Conservation (phyloP, 2,888 invertebrate species). For the Campoletis raptor region DNA sequence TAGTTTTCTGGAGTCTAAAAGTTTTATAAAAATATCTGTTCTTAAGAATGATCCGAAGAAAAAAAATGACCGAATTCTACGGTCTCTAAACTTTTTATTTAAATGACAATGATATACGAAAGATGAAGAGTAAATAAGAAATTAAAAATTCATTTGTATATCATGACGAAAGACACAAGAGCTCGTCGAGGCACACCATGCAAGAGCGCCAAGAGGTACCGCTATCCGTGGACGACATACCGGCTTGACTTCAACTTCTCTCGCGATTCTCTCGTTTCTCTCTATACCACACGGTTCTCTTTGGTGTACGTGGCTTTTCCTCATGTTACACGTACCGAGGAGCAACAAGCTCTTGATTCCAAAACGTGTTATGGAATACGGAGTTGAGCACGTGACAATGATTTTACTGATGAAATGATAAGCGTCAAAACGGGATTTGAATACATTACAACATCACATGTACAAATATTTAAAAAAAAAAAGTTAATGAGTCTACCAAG, state of each 20-base stretch:
- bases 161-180: slow-evolving; percentile 73
- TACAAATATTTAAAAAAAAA: background rate
- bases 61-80: background rate
- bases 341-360: slow-evolving; percentile 56
- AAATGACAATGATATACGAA: background rate
- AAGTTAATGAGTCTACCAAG: background rate
- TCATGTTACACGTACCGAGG: slow-evolving; percentile 37
- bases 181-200: slow-evolving; percentile 49
- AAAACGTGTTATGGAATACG: slow-evolving; percentile 56
- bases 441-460: background rate
- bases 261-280: slow-evolving; percentile 52
- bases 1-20: background rate
- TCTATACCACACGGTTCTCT: background rate
- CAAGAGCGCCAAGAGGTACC: slow-evolving; percentile 75
- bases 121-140: background rate
- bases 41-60: background rate
- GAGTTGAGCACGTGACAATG: slow-evolving; percentile 34
- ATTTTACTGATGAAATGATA: slow-evolving; percentile 27
- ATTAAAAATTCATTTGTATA: slow-evolving; percentile 25
- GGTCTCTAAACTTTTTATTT: background rate
- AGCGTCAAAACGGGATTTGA: background rate
- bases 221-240: slow-evolving; percentile 83
- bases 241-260: slow-evolving; percentile 72
- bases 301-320: slow-evolving; percentile 45
- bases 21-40: background rate